phyloP scores from a whole-genome alignment of 2,113 vertebrate species.

The Chaetorhynchus papuensis region DNA sequence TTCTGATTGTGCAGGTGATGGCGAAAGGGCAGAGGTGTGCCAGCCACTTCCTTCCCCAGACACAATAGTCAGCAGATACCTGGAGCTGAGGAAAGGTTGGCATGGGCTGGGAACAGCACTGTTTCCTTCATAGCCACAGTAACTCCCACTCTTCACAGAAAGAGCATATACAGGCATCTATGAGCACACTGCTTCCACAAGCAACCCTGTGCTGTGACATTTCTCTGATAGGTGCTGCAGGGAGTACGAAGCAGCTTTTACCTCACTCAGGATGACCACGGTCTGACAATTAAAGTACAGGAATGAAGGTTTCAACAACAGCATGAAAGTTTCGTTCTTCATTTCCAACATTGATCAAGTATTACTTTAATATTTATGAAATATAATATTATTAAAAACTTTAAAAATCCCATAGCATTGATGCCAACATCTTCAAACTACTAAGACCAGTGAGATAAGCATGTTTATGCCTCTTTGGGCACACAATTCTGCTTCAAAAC shows the following conservation, averaged over 20 bases:
- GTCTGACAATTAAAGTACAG: neutral
- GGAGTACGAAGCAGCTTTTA: neutral
- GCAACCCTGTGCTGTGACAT: neutral
- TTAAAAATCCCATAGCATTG: rapidly evolving
- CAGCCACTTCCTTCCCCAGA: neutral
- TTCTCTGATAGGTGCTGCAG: neutral
- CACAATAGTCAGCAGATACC: neutral
- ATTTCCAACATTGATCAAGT: neutral
- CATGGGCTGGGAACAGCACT: neutral
- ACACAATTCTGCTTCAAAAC: neutral
- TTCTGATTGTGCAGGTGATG: neutral
- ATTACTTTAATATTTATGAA: neutral
- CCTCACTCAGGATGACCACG: neutral
- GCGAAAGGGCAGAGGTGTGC: neutral
- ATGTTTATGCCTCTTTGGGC: neutral
- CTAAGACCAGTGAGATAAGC: neutral
- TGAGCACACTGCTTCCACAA: neutral
- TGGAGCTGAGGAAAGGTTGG: neutral
- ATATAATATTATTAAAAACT: neutral
- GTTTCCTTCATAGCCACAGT: neutral
- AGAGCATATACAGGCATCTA: neutral
- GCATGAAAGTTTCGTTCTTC: neutral
- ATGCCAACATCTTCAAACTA: neutral
- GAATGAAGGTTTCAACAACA: neutral
- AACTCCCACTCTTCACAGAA: neutral